Percentiles rank a stretch among this genome's conserved stretches.
Conservation (phyloP, 1,140 invertebrate species). For the Aphelinus certus region DNA sequence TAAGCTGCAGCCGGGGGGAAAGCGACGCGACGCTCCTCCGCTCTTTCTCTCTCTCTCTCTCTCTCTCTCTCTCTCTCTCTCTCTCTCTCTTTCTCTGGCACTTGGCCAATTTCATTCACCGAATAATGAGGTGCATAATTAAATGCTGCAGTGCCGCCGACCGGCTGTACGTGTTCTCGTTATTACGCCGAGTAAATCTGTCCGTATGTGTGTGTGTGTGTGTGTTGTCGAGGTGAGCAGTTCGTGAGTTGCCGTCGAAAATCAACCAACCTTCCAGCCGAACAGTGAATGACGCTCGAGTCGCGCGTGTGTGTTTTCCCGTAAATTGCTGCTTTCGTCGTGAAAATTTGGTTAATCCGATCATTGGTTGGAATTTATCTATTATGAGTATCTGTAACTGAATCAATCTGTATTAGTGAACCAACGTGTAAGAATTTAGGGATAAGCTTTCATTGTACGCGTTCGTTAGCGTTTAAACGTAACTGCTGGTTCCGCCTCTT, state of each 20-base stretch:
- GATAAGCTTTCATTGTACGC: not conserved
- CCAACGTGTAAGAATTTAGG: slow-evolving; percentile 1
- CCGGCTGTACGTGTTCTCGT: too few species aligned
- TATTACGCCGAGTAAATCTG: too few species aligned
- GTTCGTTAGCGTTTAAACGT: not conserved
- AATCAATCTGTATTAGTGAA: too few species aligned
- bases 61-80: not conserved
- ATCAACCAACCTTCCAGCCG: too few species aligned
- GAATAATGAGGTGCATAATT: slow-evolving; percentile 34
- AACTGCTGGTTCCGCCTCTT: not conserved
- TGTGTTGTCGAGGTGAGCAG: too few species aligned
- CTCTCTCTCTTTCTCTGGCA: not conserved
- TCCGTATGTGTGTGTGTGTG: too few species aligned
- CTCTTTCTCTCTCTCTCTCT: not conserved
- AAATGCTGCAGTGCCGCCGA: slow-evolving; percentile 19
- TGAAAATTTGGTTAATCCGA: too few species aligned
- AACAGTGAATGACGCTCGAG: not conserved
- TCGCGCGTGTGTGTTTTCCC: not conserved
- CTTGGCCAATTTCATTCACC: slow-evolving; percentile 6
- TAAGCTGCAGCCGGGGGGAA: too few species aligned
- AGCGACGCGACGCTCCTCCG: too few species aligned
- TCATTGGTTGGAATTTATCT: too few species aligned
- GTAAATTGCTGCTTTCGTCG: not conserved
- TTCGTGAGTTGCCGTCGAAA: too few species aligned
- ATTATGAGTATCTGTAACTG: too few species aligned